These are phyloP conservation scores for Mastigias papua DNA, from an alignment of 30 jellyfish, hydroid and myxozoan genomes.

Conservation along the genomic window DNA sequence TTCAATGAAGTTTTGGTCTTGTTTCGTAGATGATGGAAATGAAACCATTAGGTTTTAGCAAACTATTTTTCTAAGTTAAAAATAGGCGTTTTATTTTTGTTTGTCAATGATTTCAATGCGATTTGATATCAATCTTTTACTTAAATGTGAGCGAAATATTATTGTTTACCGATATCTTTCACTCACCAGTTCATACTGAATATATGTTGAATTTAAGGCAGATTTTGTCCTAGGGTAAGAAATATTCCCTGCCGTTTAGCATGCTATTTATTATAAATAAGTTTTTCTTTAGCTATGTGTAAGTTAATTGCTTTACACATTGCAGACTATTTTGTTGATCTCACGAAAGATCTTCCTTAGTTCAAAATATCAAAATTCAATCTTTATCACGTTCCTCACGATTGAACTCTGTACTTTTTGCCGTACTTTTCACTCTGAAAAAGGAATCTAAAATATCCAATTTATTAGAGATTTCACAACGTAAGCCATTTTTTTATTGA, in stretches of 20 bases:
- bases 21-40: neutral
- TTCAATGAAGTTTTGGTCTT: neutral
- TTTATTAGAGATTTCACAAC: neutral
- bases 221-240: too few species aligned
- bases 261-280: too few species aligned
- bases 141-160: neutral
- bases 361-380: too few species aligned
- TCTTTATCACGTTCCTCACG: too few species aligned
- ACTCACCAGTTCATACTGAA: too few species aligned
- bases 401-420: too few species aligned
- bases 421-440: neutral
- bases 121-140: neutral
- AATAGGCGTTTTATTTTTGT: neutral
- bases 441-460: neutral
- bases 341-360: too few species aligned
- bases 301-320: too few species aligned
- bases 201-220: too few species aligned
- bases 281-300: too few species aligned
- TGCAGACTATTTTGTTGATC: too few species aligned
- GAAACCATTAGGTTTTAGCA: neutral
- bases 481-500: neutral
- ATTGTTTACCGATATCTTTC: neutral
- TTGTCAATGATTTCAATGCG: neutral
- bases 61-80: neutral
- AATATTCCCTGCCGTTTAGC: too few species aligned